phyloP scores from a whole-genome alignment of 2,113 vertebrate species.

The Thunnus maccoyii region DNA sequence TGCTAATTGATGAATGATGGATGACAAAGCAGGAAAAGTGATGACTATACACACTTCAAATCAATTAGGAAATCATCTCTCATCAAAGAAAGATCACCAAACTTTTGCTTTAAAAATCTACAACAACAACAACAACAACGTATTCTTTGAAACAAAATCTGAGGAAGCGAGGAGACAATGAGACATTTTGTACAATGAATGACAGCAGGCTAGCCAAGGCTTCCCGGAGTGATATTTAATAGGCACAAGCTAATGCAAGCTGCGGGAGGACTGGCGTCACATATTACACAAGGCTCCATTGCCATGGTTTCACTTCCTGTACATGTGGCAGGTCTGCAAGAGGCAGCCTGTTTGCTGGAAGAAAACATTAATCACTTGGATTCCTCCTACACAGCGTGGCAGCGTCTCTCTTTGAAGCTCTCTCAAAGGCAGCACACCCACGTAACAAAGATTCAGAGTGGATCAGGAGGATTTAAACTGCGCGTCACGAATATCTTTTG shows the following conservation, averaged over 20 bases:
- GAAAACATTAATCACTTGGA: conserved; percentile 39
- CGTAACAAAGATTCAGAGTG: conserved; percentile 19
- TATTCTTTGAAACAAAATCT: not conserved
- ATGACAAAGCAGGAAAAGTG: not conserved
- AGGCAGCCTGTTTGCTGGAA: conserved; percentile 52
- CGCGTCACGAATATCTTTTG: conserved; percentile 3
- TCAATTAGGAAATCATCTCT: not conserved
- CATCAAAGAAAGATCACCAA: not conserved
- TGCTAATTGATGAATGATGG: not conserved
- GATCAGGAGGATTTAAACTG: conserved; percentile 47
- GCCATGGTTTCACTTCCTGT: conserved; percentile 82
- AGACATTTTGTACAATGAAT: not conserved
- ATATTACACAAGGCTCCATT: conserved; percentile 61
- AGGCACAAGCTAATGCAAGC: conserved; percentile 34
- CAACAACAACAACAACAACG: not conserved
- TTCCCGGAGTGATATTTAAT: conserved; percentile 44
- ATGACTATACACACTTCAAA: not conserved
- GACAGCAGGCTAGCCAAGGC: not conserved
- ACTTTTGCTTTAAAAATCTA: not conserved
- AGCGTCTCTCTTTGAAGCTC: conserved; percentile 41
- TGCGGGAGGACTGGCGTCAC: conserved; percentile 51
- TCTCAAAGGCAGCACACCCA: conserved; percentile 36
- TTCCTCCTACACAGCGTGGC: conserved; percentile 48
- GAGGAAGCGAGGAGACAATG: not conserved
- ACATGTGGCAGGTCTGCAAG: conserved; percentile 76